Conservation (phyloP, 2,797 vertebrate genomes). For the Gallinago solitaria region DNA sequence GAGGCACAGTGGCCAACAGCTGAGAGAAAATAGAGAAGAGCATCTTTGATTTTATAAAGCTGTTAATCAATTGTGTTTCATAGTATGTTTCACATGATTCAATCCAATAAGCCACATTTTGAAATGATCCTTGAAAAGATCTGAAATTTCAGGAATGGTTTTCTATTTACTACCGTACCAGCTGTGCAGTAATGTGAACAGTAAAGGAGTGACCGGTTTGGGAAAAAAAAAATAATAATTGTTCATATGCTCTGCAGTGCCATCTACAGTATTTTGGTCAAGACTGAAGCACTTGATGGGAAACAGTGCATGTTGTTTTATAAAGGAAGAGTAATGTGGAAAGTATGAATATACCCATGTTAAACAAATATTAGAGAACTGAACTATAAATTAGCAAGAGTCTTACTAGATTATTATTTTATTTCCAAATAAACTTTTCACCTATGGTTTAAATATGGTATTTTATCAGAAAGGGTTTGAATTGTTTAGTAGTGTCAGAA, state of each 20-base stretch:
- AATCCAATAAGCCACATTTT: background rate
- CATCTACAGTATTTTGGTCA: background rate
- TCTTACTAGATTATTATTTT: background rate
- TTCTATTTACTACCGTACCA: background rate
- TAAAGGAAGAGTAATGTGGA: background rate
- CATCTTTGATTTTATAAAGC: background rate
- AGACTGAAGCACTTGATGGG: background rate
- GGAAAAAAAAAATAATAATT: background rate
- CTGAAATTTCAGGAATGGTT: background rate
- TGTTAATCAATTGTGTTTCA: background rate
- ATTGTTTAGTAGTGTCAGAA: background rate
- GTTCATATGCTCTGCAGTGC: conserved; percentile 2
- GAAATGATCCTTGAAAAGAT: background rate
- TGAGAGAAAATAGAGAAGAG: background rate
- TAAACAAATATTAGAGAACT: background rate
- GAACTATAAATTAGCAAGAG: background rate
- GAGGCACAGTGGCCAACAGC: background rate
- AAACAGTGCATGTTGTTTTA: background rate
- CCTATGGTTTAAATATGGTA: background rate
- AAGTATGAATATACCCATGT: background rate
- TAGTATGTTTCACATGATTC: background rate
- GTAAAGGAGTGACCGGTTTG: background rate
- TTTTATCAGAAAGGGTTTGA: background rate
- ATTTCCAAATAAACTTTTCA: background rate
- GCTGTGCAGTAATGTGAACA: background rate